Evolutionary conservation across 1,140 invertebrate genomes (phyloP).

Genomic region (Maniola jurtina): DNA sequence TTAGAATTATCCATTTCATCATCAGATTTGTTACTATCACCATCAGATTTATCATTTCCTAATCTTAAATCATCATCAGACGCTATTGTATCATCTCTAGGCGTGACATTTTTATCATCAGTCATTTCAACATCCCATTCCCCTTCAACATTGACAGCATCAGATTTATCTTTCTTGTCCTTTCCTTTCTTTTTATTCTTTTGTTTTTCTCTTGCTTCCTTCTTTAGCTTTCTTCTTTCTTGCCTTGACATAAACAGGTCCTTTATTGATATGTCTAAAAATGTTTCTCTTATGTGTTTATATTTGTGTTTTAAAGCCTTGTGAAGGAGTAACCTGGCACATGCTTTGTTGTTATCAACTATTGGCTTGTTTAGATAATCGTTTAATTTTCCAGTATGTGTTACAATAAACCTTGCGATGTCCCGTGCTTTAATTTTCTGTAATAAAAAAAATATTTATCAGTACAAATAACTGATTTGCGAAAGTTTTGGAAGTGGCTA

Average conservation of each 20-base stretch:
- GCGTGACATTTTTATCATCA: constrained; percentile 27
- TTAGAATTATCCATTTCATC: constrained; percentile 17
- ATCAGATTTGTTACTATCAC: constrained; percentile 24
- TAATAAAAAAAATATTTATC: not conserved
- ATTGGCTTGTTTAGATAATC: constrained; percentile 61
- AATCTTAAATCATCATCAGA: not conserved
- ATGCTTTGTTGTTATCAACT: constrained; percentile 62
- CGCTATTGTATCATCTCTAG: constrained; percentile 11
- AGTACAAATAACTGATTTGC: too few relatives aligned
- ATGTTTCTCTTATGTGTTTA: constrained; percentile 56
- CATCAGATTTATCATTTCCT: not conserved
- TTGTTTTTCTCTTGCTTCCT: constrained; percentile 60
- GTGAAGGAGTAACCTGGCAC: constrained; percentile 62
- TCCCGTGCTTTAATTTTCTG: constrained; percentile 72
- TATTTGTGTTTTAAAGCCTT: constrained; percentile 65
- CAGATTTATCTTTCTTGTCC: constrained; percentile 40
- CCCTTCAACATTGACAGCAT: constrained; percentile 47
- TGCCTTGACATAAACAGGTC: constrained; percentile 68
- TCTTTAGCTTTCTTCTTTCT: constrained; percentile 65
- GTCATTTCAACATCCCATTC: constrained; percentile 58
- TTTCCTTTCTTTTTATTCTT: constrained; percentile 63
- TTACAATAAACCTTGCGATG: constrained; percentile 63
- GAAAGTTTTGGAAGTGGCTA: too few relatives aligned
- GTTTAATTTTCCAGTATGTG: constrained; percentile 59
- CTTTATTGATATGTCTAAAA: constrained; percentile 59